Percentiles rank a stretch among this genome's conserved stretches.
Conservation (phyloP, 2,797 vertebrate species). For the Carapus acus region DNA sequence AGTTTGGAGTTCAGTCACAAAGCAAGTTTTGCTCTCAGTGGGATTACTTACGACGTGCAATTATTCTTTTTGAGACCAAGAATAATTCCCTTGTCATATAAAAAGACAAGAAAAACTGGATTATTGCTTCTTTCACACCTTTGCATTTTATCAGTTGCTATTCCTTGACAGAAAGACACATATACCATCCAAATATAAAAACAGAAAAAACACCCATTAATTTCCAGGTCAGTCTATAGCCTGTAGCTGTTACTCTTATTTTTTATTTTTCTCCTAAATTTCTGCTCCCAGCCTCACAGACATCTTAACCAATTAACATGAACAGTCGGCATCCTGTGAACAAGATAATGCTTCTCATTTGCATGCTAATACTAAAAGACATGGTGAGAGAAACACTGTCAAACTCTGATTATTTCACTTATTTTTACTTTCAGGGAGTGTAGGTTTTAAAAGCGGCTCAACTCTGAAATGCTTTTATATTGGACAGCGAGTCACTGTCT, state of each 20-base stretch:
- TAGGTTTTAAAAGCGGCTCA: neutral
- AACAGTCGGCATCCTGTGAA: neutral
- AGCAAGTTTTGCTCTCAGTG: no score
- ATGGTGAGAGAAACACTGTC: neutral
- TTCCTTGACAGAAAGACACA: no score
- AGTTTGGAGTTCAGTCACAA: no score
- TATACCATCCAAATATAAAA: no score
- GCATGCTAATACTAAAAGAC: neutral
- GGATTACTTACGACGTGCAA: no score
- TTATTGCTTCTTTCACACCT: no score
- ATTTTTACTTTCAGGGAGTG: neutral
- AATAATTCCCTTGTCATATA: no score
- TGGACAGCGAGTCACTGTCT: neutral
- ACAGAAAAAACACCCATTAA: no score
- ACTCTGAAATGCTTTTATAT: neutral
- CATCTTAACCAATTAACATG: neutral
- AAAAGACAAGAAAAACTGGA: no score
- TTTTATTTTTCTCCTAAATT: neutral
- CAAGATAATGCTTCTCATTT: neutral
- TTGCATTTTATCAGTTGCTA: no score
- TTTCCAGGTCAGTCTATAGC: no score
- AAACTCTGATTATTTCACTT: neutral
- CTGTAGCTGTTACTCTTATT: neutral
- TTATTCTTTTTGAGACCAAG: no score
- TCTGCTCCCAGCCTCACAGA: neutral